Evolutionary conservation across 2,888 invertebrate species (phyloP), one percentile per base, ranked within the genome.

Genomic region (Tupiocoris notatus): DNA sequence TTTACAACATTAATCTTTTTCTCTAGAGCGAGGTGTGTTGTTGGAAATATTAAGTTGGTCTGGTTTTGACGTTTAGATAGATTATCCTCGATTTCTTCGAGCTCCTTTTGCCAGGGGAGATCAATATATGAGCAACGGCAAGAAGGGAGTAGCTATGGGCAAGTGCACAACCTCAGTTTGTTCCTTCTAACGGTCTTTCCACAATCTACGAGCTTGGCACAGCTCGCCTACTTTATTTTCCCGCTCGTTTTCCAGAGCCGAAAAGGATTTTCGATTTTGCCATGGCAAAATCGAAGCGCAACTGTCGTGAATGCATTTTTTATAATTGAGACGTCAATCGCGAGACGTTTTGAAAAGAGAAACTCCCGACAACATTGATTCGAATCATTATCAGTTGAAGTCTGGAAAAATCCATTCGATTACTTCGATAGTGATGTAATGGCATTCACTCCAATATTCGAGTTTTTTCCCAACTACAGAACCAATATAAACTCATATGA

Each of bases 61-160:
- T 75, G 75, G 58, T 25, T 66, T 65, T 75, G 75, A 75, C 75
- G 75, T 75, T 75, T 75, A 59, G 75, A 75, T 75, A 75, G 75
- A 75, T 65, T 75, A 75, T 66, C 59, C 74, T 39, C 74, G 58
- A 70, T 59, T 24, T 70, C 25, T 59, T 70, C 70, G 22, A 39
- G 39, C 70, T 70, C 25, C 70, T 59, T 68, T 70, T 59, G 59
- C 70, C 54, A 23, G 65, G 20, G 23, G 59, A 70, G 58, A 70
- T 70, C 70, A 70, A 70, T 70, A 70, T 70, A 21, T 39, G 25
- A 65, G 65, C 3, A 12, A 7, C 39, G 12, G 39, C 6, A 12
- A 12, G 39, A 12, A 12, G 39, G 39, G 39, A 12, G 39, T 3
- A 12, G 3, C 39, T 39, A 12, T 39, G 39, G 39, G 39, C 39